Base-by-base conservation (phyloP, 2,888 invertebrate species). In the Brassicogethes aeneus region DNA sequence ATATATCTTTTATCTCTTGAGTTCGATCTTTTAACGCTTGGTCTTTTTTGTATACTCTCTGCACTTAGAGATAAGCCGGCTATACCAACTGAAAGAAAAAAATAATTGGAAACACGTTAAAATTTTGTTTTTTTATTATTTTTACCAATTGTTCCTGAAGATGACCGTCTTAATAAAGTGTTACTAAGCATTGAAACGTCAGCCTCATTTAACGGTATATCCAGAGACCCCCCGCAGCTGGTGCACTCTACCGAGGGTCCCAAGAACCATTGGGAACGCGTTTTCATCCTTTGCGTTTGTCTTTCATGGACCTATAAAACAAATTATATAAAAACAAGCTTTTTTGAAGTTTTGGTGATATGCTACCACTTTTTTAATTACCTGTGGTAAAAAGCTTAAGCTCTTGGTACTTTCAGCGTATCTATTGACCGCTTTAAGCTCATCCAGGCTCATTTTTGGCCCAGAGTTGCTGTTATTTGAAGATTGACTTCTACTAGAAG, bases 241-340 rank as follows among this genome's bases (percentile, higher is more conserved):
- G 64, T 57, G 51, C 69, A 69, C 42, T 69, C 69, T 45, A 72
- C 72, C 10, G 77, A 75, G 43, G 82, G 82, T 60, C 83, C 82
- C 69, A 91, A 79, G 75, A 94, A 96, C 96, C 96, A 97, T 73
- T 96, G 94, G 45, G 94, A 94, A 56, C 96, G 82, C 53, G 94
- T 93, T 66, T 90, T 82, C 91, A 97, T 93, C 57, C 96, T 80
- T 66, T 91, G 91, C 51, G 94, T 86, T 76, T 97, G 96, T 65
- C 93, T 79, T 73, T 93, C 92, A 74, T 93, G 92, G 59, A 94
- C 93, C 88, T 91, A 72, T 65, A 65, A n/a, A n/a, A n/a, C n/a
- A n/a, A n/a, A n/a, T n/a, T n/a, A n/a, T n/a, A n/a, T n/a, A n/a
- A n/a, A n/a, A n/a, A n/a, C n/a, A n/a, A 8, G 29, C n/a, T 29